Percentiles rank a stretch among this genome's conserved stretches.
Evolutionary conservation across 2,888 invertebrate genomes (phyloP).

Genomic region (Drosophila atripex): DNA sequence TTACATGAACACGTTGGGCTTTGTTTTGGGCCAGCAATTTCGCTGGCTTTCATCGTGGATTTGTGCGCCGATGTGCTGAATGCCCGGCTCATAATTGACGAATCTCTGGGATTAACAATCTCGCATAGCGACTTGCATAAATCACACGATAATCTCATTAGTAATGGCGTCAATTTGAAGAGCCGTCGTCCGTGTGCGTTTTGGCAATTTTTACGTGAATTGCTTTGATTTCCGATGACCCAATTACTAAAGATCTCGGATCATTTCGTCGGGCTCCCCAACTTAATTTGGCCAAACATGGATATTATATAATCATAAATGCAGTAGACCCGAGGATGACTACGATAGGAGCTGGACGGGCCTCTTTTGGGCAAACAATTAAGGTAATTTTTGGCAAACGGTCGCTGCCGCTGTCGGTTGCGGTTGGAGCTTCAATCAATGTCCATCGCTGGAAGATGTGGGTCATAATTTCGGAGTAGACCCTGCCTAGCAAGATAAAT

Average conservation of each 20-base stretch:
- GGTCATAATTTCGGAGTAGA: conserved; percentile 47
- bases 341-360: conserved; percentile 29
- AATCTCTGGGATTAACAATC: conserved; percentile 24
- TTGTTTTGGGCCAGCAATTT: conserved; percentile 56
- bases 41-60: conserved; percentile 34
- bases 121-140: conserved; percentile 59
- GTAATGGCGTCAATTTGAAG: conserved; percentile 58
- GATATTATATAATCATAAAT: conserved; percentile 29
- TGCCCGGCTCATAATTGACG: conserved; percentile 34
- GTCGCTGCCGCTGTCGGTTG: conserved; percentile 5
- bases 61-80: background rate
- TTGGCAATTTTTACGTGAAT: conserved; percentile 32
- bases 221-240: conserved; percentile 56
- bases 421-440: conserved; percentile 53
- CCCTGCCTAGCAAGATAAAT: conserved; percentile 42
- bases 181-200: conserved; percentile 15
- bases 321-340: conserved; percentile 4
- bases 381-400: conserved; percentile 51
- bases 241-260: conserved; percentile 49
- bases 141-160: conserved; percentile 64
- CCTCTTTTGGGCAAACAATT: conserved; percentile 47
- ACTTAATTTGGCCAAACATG: conserved; percentile 55
- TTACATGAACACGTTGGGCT: conserved; percentile 24
- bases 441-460: conserved; percentile 61
- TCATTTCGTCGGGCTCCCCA: conserved; percentile 54